Conservation (phyloP, 2,113 vertebrate genomes). For the Chinchilla lanigera region DNA sequence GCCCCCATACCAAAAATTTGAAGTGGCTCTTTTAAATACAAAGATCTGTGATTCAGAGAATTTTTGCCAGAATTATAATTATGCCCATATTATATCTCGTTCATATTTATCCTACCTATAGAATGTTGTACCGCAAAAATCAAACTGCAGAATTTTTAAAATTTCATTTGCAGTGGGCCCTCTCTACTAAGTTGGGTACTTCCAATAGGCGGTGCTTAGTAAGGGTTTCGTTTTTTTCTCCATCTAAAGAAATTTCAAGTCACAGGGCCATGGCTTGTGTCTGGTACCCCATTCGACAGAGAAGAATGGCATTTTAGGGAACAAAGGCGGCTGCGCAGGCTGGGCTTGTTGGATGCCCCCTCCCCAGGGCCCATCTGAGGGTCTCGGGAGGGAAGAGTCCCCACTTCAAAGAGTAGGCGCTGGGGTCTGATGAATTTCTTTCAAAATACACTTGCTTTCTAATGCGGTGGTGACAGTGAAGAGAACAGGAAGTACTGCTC, state of each 20-base stretch:
- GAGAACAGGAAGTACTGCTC: background rate
- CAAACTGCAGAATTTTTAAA: background rate
- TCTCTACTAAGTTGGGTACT: background rate
- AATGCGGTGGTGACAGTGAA: background rate
- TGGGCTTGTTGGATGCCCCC: fast-evolving
- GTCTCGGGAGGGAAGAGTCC: background rate
- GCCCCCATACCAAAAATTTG: background rate
- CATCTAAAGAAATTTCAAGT: background rate
- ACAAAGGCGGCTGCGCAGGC: background rate
- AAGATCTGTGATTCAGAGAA: background rate
- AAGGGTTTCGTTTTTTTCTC: background rate
- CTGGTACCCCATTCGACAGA: background rate
- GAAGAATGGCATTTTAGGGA: background rate
- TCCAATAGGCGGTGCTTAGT: background rate
- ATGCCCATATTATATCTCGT: background rate
- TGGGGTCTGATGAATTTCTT: background rate
- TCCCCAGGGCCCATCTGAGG: fast-evolving
- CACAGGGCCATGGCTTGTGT: background rate
- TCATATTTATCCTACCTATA: background rate
- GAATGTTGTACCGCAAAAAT: background rate
- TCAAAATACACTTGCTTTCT: background rate
- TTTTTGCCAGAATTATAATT: background rate
- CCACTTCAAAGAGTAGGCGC: background rate
- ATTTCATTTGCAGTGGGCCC: background rate
- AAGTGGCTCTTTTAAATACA: background rate